Percentiles rank a stretch among this genome's conserved stretches.
phyloP scores from a whole-genome alignment of 1,140 invertebrate species.

The Drosophila pruinosa region DNA sequence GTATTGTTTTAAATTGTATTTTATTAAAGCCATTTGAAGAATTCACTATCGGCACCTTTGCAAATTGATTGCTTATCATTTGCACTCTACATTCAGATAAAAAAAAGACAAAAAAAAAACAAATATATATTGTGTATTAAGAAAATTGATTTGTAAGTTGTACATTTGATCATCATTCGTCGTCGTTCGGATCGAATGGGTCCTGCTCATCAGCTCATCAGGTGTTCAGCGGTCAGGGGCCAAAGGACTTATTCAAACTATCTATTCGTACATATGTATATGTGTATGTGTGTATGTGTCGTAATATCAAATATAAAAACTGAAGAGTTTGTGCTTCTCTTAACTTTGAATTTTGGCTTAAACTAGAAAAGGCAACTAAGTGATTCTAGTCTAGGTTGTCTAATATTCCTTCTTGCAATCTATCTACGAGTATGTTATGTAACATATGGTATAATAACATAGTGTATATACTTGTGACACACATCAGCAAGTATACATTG shows the following conservation, averaged over 20 bases:
- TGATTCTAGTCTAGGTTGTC: conserved; percentile 40
- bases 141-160: conserved; percentile 2
- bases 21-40: conserved; percentile 80
- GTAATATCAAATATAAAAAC: conserved; percentile 14
- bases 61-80: conserved; percentile 17
- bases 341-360: conserved; percentile 21
- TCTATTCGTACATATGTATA: neutral
- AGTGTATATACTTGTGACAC: no score
- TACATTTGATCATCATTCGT: neutral
- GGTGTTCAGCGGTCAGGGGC: neutral
- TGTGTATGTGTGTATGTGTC: neutral
- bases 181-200: neutral
- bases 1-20: conserved; percentile 59
- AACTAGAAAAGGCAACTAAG: conserved; percentile 47
- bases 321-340: neutral
- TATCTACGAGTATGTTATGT: neutral
- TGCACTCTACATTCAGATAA: neutral
- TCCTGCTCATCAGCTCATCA: neutral
- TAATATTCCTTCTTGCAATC: no score
- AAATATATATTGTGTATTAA: conserved; percentile 3
- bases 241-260: neutral
- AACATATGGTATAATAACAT: no score
- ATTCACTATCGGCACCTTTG: conserved; percentile 72
- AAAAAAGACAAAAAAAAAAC: conserved; percentile 11
- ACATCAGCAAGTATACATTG: no score